These are phyloP conservation scores for Silurus glanis DNA, from an alignment of 2,113 vertebrate species.

Conservation along the genomic window DNA sequence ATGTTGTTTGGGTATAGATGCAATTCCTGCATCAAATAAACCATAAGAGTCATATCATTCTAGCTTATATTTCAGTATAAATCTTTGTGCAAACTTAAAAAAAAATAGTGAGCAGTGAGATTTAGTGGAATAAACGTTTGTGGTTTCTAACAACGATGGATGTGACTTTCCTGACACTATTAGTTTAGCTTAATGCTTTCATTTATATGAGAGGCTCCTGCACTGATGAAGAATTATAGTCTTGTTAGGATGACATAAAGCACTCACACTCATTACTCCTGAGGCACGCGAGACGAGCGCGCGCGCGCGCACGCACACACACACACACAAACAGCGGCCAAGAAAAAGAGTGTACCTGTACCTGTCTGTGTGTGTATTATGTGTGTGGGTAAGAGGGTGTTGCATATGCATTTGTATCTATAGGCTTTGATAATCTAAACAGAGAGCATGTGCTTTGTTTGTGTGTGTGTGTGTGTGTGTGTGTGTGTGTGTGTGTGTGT, in stretches of 20 bases:
- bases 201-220: slow-evolving; percentile 27
- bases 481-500: slow-evolving; percentile 7
- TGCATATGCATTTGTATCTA: too few species aligned
- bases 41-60: neutral
- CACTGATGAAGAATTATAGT: slow-evolving; percentile 16
- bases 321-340: neutral
- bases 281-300: neutral
- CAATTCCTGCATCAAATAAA: neutral
- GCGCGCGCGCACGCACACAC: neutral
- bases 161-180: neutral
- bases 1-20: neutral
- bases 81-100: neutral
- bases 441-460: neutral
- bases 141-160: neutral
- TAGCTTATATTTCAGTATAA: neutral
- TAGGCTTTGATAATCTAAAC: too few species aligned
- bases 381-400: too few species aligned
- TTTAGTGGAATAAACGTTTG: neutral
- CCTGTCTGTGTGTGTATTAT: neutral
- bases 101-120: neutral
- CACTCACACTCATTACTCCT: slow-evolving; percentile 21
- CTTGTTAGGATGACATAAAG: slow-evolving; percentile 33
- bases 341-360: slow-evolving; percentile 1
- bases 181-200: slow-evolving; percentile 35
- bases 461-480: neutral